These are phyloP conservation scores for Magallana gigas DNA, from an alignment of 1,140 invertebrate genomes.

Conservation along the genomic window DNA sequence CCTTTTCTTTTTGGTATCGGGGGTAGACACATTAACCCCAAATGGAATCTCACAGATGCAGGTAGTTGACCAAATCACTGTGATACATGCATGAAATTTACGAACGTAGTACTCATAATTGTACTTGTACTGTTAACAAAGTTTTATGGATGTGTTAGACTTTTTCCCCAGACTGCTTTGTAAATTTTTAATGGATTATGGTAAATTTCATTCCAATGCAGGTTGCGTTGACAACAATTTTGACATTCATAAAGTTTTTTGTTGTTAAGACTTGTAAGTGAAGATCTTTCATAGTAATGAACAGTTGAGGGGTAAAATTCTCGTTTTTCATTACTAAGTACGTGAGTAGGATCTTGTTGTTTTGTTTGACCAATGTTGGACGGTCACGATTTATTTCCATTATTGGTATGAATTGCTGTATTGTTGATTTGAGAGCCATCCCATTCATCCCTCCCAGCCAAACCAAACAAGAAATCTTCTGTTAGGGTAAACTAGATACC, in stretches of 20 bases:
- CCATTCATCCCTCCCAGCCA: constrained; percentile 14
- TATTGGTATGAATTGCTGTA: constrained; percentile 11
- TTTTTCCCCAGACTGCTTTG: no score
- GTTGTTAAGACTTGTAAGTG: no score
- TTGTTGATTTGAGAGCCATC: constrained; percentile 14
- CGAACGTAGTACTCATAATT: no score
- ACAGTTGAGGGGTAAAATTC: neutral
- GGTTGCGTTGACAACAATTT: no score
- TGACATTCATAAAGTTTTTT: no score
- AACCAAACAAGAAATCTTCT: constrained; percentile 3
- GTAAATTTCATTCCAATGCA: no score
- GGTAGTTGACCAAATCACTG: neutral
- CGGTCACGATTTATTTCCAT: constrained; percentile 15
- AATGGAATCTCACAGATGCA: neutral
- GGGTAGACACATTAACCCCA: constrained; percentile 26
- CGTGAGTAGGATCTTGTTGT: neutral
- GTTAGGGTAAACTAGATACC: neutral
- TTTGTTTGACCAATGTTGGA: neutral
- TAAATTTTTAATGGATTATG: no score
- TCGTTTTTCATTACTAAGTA: neutral
- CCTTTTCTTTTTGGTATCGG: constrained; percentile 6
- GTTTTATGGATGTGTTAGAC: no score
- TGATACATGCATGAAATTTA: neutral
- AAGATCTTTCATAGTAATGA: no score
- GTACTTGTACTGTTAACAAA: no score